Conservation (phyloP, 2,797 vertebrate species). For the Trematomus bernacchii region DNA sequence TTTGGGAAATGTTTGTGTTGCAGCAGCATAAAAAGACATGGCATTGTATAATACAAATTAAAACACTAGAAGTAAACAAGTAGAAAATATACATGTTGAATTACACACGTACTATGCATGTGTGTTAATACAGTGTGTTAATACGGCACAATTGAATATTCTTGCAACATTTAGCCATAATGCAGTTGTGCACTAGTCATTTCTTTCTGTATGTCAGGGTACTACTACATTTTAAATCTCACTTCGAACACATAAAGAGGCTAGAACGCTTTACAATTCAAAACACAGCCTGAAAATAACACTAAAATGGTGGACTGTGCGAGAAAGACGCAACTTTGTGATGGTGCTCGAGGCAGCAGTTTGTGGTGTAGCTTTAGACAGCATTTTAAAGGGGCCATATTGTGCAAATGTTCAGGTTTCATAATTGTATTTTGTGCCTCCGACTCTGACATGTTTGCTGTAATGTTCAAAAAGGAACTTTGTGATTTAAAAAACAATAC, state of each 20-base stretch:
- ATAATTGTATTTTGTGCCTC: too few species aligned
- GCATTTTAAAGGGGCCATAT: too few species aligned
- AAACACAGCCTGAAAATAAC: not conserved
- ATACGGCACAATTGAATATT: not conserved
- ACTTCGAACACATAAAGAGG: not conserved
- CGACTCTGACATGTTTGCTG: too few species aligned
- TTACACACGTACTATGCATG: not conserved
- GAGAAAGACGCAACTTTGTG: not conserved
- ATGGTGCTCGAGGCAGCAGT: not conserved
- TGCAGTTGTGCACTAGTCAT: not conserved
- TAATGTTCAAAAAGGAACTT: too few species aligned
- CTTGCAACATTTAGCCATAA: not conserved
- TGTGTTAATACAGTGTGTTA: not conserved
- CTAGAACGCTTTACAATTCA: not conserved
- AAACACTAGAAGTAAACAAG: too few species aligned
- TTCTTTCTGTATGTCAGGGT: not conserved
- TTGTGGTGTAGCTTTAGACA: not conserved
- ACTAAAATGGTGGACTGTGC: too few species aligned
- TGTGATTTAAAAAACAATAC: too few species aligned
- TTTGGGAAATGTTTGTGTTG: too few species aligned
- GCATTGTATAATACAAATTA: too few species aligned
- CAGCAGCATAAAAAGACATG: too few species aligned
- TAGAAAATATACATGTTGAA: too few species aligned
- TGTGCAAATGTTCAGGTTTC: too few species aligned
- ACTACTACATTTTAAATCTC: not conserved